Percentiles rank a stretch among this genome's conserved stretches.
These are phyloP conservation scores for Enteromius treurensis DNA, from an alignment of 2,797 vertebrate species.

Conservation along the genomic window DNA sequence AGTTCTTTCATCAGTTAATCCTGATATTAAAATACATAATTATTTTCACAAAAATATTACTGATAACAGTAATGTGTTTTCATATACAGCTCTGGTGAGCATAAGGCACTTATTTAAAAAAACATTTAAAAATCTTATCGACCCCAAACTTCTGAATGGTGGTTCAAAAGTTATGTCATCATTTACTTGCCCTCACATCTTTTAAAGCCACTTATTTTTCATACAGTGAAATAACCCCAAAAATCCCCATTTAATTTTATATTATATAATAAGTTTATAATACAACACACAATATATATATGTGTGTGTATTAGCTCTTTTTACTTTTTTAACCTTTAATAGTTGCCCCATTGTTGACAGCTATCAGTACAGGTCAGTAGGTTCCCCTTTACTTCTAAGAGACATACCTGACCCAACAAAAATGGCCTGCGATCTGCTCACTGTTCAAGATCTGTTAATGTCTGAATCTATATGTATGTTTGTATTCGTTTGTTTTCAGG, in stretches of 20 bases:
- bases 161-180: neutral
- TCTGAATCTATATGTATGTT: neutral
- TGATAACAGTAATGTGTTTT: neutral
- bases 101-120: neutral
- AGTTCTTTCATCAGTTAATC: neutral
- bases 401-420: neutral
- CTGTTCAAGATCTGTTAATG: neutral
- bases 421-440: neutral
- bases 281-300: neutral
- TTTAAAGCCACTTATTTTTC: neutral
- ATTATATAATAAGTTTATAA: neutral
- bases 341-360: neutral
- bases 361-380: constrained; percentile 7
- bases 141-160: neutral
- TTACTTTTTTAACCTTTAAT: neutral
- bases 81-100: neutral
- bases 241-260: neutral
- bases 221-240: neutral
- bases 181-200: neutral
- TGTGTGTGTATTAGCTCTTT: neutral
- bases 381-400: neutral
- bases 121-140: neutral
- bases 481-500: constrained; percentile 70
- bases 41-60: neutral
- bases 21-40: neutral